Evolutionary conservation across 2,888 invertebrate genomes (phyloP).

Genomic region (Drosophila quasianomalipes): DNA sequence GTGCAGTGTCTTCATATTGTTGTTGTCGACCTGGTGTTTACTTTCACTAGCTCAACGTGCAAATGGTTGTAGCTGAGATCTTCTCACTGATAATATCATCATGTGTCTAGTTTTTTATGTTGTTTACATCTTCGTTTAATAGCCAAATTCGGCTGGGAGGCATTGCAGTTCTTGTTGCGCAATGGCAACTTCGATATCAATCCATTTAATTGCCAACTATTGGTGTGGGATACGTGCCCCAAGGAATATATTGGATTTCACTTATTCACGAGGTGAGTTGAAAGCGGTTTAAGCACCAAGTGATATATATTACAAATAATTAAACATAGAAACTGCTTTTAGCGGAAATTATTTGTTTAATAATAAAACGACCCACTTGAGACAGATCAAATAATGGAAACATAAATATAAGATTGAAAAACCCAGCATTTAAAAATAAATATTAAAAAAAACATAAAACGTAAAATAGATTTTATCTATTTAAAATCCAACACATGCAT

Average conservation of each 20-base stretch:
- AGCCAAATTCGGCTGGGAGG: constrained; percentile 55
- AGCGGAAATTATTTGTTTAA: neutral
- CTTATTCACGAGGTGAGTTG: constrained; percentile 70
- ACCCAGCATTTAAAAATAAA: neutral
- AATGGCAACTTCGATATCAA: constrained; percentile 77
- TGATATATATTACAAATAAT: neutral
- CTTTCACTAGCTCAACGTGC: constrained; percentile 60
- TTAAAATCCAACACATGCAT: neutral
- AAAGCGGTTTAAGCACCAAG: neutral
- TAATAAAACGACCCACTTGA: neutral
- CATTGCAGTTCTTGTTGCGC: constrained; percentile 64
- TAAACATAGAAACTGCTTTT: neutral
- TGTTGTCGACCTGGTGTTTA: constrained; percentile 39
- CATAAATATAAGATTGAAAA: neutral
- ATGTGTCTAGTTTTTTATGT: constrained; percentile 30
- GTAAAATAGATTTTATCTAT: neutral
- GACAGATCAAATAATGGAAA: neutral
- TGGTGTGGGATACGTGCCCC: constrained; percentile 71
- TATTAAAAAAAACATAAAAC: neutral
- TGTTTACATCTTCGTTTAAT: constrained; percentile 2
- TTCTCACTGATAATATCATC: constrained; percentile 24
- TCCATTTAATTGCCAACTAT: constrained; percentile 76
- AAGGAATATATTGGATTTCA: constrained; percentile 70
- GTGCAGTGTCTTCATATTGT: constrained; percentile 34
- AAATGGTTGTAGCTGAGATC: constrained; percentile 56